These are phyloP conservation scores for Drymonia ruficornis DNA, from an alignment of 2,888 invertebrate genomes.

Conservation along the genomic window DNA sequence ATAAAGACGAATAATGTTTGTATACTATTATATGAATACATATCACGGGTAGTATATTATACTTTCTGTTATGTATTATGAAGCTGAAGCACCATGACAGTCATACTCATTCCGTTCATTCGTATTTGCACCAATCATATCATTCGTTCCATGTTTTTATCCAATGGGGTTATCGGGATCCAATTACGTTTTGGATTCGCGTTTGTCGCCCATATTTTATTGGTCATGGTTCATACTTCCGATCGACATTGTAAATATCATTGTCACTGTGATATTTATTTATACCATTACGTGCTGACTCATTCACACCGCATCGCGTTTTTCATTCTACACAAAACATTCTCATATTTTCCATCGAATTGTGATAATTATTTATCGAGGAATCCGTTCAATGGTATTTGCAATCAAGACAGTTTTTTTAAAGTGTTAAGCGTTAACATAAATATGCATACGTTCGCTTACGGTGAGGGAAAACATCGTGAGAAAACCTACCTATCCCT, in stretches of 20 bases:
- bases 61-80: neutral
- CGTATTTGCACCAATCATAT: neutral
- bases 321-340: conserved; percentile 22
- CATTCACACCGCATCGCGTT: conserved; percentile 13
- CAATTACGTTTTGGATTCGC: too few species aligned
- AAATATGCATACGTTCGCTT: too few species aligned
- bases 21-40: neutral
- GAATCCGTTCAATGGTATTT: conserved; percentile 12
- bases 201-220: too few species aligned
- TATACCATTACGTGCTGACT: conserved; percentile 26
- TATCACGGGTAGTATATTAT: neutral
- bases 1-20: too few species aligned
- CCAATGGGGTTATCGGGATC: too few species aligned
- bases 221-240: too few species aligned
- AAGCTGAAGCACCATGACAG: neutral
- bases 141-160: neutral
- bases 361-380: conserved; percentile 36
- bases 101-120: neutral
- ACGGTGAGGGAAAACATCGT: too few species aligned
- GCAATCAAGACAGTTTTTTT: too few species aligned
- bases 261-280: conserved; percentile 47
- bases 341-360: conserved; percentile 31
- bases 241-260: conserved; percentile 54
- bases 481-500: too few species aligned
- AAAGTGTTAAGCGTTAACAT: too few species aligned